phyloP scores from a whole-genome alignment of 2,113 vertebrate genomes.

The Trachemys scripta region DNA sequence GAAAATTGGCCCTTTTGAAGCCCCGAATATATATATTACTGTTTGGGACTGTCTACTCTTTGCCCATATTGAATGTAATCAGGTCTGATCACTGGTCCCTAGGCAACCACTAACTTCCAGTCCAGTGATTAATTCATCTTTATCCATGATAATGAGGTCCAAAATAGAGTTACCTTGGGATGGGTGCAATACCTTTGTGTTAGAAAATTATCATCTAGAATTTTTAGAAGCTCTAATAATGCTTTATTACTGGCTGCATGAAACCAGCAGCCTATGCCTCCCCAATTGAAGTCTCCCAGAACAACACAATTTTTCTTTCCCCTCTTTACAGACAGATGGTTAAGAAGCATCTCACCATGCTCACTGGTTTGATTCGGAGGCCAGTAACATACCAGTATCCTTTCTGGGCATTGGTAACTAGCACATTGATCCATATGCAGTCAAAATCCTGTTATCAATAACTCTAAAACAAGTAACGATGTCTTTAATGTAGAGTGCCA shows the following conservation, averaged over 20 bases:
- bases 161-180: rapidly evolving
- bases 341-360: not conserved
- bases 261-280: not conserved
- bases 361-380: not conserved
- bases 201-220: not conserved
- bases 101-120: rapidly evolving
- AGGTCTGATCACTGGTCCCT: rapidly evolving
- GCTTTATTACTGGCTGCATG: not conserved
- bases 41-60: not conserved
- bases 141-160: rapidly evolving
- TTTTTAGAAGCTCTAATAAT: not conserved
- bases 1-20: not conserved
- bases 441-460: not conserved
- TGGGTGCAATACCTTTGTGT: rapidly evolving
- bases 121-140: not conserved
- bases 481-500: not conserved
- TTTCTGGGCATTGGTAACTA: not conserved
- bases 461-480: not conserved
- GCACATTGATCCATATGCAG: not conserved
- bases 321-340: not conserved
- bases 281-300: not conserved
- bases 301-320: not conserved
- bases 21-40: not conserved
- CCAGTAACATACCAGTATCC: not conserved
- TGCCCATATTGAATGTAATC: not conserved